These are phyloP conservation scores for Copsychus sechellarum DNA, from an alignment of 2,113 vertebrate genomes.

Conservation along the genomic window DNA sequence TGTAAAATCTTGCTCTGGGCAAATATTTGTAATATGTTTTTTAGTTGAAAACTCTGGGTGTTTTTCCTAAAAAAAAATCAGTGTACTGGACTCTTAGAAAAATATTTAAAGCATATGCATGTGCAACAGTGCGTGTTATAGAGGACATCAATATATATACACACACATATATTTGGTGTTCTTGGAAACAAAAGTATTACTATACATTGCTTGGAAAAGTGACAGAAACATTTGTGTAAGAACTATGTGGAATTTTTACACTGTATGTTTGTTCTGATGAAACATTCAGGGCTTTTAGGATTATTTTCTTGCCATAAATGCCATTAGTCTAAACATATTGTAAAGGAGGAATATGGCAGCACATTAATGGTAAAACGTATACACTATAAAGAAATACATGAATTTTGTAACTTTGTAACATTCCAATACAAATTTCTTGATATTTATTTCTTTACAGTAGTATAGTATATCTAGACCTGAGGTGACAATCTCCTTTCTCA, in stretches of 20 bases:
- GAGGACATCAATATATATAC: neutral
- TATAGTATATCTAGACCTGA: neutral
- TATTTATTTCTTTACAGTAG: neutral
- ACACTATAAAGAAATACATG: neutral
- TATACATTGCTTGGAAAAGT: neutral
- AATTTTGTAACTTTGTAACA: neutral
- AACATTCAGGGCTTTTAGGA: neutral
- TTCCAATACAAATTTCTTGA: neutral
- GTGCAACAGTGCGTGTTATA: neutral
- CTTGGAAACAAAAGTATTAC: neutral
- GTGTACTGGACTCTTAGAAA: neutral
- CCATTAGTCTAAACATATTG: neutral
- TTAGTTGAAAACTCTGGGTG: neutral
- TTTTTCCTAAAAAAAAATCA: neutral
- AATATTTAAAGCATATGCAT: neutral
- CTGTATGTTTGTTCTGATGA: neutral
- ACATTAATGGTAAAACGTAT: neutral
- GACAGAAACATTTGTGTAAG: neutral
- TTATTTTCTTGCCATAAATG: neutral
- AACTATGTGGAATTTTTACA: neutral
- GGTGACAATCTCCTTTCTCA: neutral
- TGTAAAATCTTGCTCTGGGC: slow-evolving; percentile 53
- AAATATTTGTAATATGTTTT: neutral
- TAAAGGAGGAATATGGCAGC: neutral
- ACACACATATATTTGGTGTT: neutral